Base-by-base conservation (phyloP, 1,140 invertebrate species). In the Lucilia cuprina region DNA sequence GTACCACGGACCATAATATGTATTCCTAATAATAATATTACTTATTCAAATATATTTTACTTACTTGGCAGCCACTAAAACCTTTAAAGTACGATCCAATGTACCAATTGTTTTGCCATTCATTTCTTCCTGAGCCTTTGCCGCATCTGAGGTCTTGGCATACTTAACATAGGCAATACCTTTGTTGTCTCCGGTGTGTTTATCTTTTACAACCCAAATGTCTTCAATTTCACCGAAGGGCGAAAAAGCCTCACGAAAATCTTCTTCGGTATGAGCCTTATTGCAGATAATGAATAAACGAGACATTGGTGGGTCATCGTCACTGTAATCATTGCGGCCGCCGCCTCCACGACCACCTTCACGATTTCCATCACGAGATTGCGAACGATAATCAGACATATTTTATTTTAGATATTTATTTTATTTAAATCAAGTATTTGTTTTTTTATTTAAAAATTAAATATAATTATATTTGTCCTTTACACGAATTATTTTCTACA, bases 201-300 rank as follows among this genome's bases (percentile, higher is more conserved):
- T 95, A 89, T 98, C 96, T 92, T 95, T 96, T 9, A 98, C 96
- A 86, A 98, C 94, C 94, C 96, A 96, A 47, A 98, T 93, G 91
- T 98, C 96, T 91, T 98, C 96, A 80, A 98, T 96, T 47, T 93
- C 93, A 17, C 97, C 97, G 92, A 94, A 98, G 85, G 94, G 94
- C 65, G 94, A 93, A 91, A 98, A 98, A 8, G 93, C 93, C 77
- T 95, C 93, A 84, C 94, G 92, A 83, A 98, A 94, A 86, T 97
- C 95, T 83, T 96, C 94, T 91, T 97, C 96, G 19, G 93, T 94
- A 55, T 96, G 92, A 75, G 93, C 94, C 92, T 97, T 97, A 84
- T 95, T 95, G 86, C 96, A 97, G 84, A 98, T 94, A 86, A 98
- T 95, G 91, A 98, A 98, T 30, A 98, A 92, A 84, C 96, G 92